Evolutionary conservation across 1,140 invertebrate genomes (phyloP).

Genomic region (Dendrolimus punctatus): DNA sequence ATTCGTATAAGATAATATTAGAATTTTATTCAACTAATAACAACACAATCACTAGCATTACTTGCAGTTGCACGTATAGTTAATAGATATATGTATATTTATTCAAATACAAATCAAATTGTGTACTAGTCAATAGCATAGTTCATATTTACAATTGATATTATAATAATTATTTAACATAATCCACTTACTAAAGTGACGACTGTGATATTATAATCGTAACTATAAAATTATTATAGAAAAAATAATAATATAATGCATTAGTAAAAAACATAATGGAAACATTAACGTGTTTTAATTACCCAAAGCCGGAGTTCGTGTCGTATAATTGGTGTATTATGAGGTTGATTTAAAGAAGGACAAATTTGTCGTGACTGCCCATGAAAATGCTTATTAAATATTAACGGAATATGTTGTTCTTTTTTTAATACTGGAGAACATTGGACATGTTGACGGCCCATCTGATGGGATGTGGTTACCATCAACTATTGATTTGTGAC

Average conservation of each 20-base stretch:
- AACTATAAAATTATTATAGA: conserved; percentile 49
- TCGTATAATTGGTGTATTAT: neutral
- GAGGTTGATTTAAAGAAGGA: neutral
- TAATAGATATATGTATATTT: too few species aligned
- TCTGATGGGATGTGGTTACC: too few species aligned
- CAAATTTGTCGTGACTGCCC: too few species aligned
- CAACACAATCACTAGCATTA: too few species aligned
- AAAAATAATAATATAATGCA: conserved; percentile 34
- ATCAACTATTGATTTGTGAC: too few species aligned
- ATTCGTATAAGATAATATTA: too few species aligned
- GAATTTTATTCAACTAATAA: too few species aligned
- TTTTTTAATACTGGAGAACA: too few species aligned
- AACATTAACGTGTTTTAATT: conserved; percentile 1
- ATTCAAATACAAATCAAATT: neutral
- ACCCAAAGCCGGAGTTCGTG: neutral
- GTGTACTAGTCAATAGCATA: conserved; percentile 16
- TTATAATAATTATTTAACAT: conserved; percentile 16
- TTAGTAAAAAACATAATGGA: conserved; percentile 39
- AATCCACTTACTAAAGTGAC: conserved; percentile 64
- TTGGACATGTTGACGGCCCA: too few species aligned
- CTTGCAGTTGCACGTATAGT: too few species aligned
- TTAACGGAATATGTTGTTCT: too few species aligned
- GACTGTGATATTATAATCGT: conserved; percentile 65
- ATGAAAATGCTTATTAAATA: too few species aligned
- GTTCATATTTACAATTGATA: conserved; percentile 1